These are phyloP conservation scores for Xanthia togata DNA, from an alignment of 2,888 invertebrate species.

Conservation along the genomic window DNA sequence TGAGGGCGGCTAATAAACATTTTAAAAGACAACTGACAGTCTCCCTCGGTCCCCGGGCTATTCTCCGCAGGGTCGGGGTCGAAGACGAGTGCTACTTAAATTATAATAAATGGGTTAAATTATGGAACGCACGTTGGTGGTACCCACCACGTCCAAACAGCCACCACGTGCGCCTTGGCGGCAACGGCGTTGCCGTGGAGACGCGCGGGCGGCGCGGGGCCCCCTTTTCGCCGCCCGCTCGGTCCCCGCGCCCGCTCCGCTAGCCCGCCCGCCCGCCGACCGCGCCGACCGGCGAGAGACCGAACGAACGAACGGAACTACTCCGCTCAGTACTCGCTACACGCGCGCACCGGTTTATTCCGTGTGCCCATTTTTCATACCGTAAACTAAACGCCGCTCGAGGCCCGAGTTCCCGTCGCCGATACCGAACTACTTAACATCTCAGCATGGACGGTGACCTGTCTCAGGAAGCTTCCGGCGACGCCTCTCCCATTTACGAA, in stretches of 20 bases:
- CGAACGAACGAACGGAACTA: slow-evolving; percentile 67
- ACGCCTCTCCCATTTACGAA: slow-evolving; percentile 82
- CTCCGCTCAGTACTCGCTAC: slow-evolving; percentile 72
- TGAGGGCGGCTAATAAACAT: neutral
- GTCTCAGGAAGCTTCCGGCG: slow-evolving; percentile 83
- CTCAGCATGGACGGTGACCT: slow-evolving; percentile 82
- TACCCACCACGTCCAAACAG: slow-evolving; percentile 31
- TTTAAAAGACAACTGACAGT: neutral
- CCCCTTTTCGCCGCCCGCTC: slow-evolving; percentile 73
- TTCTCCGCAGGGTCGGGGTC: neutral
- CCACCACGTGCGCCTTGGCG: slow-evolving; percentile 66
- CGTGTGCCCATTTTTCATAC: slow-evolving; percentile 74
- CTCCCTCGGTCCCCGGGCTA: neutral
- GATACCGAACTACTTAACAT: slow-evolving; percentile 54
- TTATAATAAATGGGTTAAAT: slow-evolving; percentile 26
- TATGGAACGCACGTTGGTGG: slow-evolving; percentile 58
- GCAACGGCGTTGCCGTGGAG: slow-evolving; percentile 64
- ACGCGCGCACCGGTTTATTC: slow-evolving; percentile 78
- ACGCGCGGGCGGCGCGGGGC: slow-evolving; percentile 78
- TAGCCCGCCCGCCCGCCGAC: slow-evolving; percentile 60
- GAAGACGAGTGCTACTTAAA: slow-evolving; percentile 7
- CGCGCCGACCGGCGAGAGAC: slow-evolving; percentile 59
- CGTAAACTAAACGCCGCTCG: slow-evolving; percentile 70
- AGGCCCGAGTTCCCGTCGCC: slow-evolving; percentile 66
- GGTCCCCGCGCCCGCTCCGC: slow-evolving; percentile 58